A percentile compares a stretch with the other conserved stretches of the same genome.
These are phyloP conservation scores for Epinephelus fuscoguttatus DNA, from an alignment of 2,113 vertebrate genomes.

Conservation along the genomic window DNA sequence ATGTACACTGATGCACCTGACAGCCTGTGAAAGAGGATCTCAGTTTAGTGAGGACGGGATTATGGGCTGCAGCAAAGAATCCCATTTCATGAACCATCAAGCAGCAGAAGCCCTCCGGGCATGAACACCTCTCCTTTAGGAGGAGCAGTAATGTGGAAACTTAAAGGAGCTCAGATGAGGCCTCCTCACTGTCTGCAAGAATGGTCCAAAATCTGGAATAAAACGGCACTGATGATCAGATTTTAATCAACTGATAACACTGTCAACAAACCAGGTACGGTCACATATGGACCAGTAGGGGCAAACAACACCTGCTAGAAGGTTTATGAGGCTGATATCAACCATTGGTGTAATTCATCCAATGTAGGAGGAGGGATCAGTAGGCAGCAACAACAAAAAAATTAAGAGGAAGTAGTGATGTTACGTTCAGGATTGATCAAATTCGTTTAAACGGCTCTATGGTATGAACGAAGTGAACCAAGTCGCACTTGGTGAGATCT, in stretches of 20 bases:
- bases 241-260: background rate
- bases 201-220: background rate
- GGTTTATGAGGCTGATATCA: background rate
- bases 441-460: no score
- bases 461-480: no score
- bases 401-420: background rate
- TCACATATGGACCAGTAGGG: background rate
- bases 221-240: background rate
- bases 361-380: background rate
- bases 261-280: background rate
- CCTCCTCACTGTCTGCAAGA: background rate
- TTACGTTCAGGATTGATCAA: no score
- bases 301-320: background rate
- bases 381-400: background rate
- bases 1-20: conserved; percentile 42
- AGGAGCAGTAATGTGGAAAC: conserved; percentile 25
- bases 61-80: conserved; percentile 63
- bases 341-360: background rate
- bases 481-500: no score
- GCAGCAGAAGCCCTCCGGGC: conserved; percentile 42
- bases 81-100: conserved; percentile 83
- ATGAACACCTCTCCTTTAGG: conserved; percentile 4
- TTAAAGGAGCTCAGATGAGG: conserved; percentile 6
- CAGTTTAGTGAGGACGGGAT: conserved; percentile 49
- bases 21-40: conserved; percentile 52